Base-by-base conservation (phyloP, 2,888 invertebrate species). In the Syrphus vitripennis region DNA sequence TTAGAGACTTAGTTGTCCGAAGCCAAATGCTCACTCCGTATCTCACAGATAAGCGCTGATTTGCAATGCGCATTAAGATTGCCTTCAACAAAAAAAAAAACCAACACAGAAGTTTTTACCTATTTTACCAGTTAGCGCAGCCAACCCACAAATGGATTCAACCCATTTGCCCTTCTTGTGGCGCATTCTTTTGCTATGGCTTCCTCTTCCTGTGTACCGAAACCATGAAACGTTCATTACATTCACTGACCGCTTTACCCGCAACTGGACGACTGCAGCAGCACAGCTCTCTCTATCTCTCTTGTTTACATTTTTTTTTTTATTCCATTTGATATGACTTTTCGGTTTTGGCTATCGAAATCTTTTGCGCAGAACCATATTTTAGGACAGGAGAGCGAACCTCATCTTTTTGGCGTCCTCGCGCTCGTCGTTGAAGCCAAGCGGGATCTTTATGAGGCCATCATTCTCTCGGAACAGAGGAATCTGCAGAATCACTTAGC, bases 401-500 rank as follows among this genome's bases (percentile, higher is more conserved):
- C 77, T 81, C 86, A 81, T 86, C 86, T 81, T 81, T 84, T 80
- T 67, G 82, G 77, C 82, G 70, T 80, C 84, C 21, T 37, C 57
- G 57, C 48, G n/a, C n/a, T n/a, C n/a, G n/a, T 67, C 76, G 26
- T 65, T 42, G 55, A 48, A 21, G 24, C 55, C n/a, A 71, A 50
- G 50, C 77, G 77, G 74, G 82, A 86, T 78, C 86, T 86, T 86
- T 86, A 86, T 86, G 86, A 86, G 86, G 86, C 86, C 77, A 86
- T 86, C 86, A 74, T 81, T 78, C 74, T 71, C 77, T 65, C 63
- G 57, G 70, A 82, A 82, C 86, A 78, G 82, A 65, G 37, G 82
- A 86, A 78, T 86, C 86, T 82, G 63, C 65, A 86, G 82, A 81
- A 86, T 86, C 86, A 86, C 86, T 86, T 86, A 86, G 86, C 82